phyloP scores from a whole-genome alignment of 2,113 vertebrate species.

The Psittacus erithacus region DNA sequence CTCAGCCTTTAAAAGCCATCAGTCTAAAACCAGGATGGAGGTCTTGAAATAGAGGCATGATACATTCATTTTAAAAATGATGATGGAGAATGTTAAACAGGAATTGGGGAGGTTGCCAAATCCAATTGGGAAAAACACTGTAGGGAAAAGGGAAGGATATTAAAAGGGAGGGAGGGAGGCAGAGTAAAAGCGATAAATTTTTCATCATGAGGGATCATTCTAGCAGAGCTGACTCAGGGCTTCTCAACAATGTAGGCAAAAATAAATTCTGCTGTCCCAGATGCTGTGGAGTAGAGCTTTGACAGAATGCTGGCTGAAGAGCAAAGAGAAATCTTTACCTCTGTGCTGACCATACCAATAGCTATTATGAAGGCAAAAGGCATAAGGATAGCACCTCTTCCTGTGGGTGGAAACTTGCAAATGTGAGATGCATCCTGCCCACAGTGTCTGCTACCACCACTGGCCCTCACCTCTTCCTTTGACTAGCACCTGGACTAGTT shows the following conservation, averaged over 20 bases:
- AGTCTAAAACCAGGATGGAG: background rate
- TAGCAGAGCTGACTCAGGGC: slow-evolving; percentile 43
- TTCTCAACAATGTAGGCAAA: slow-evolving; percentile 31
- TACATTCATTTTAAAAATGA: slow-evolving; percentile 8
- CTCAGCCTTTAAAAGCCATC: background rate
- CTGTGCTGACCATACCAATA: background rate
- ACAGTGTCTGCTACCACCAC: background rate
- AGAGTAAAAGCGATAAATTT: slow-evolving; percentile 19
- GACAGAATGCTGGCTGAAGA: background rate
- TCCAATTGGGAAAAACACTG: background rate
- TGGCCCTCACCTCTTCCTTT: background rate
- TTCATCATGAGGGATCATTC: slow-evolving; percentile 44
- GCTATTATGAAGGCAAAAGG: background rate
- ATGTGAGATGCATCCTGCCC: background rate
- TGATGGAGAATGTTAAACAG: background rate
- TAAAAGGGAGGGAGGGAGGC: background rate
- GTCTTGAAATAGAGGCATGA: background rate
- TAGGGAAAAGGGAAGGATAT: background rate
- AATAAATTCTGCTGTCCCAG: slow-evolving; percentile 34
- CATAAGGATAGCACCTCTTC: background rate
- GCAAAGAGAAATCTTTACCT: background rate
- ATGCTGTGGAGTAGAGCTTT: background rate
- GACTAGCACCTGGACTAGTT: background rate
- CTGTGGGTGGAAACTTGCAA: background rate
- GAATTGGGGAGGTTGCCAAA: slow-evolving; percentile 24